These are phyloP conservation scores for Carassius carassius DNA, from an alignment of 2,113 vertebrate species.

Conservation along the genomic window DNA sequence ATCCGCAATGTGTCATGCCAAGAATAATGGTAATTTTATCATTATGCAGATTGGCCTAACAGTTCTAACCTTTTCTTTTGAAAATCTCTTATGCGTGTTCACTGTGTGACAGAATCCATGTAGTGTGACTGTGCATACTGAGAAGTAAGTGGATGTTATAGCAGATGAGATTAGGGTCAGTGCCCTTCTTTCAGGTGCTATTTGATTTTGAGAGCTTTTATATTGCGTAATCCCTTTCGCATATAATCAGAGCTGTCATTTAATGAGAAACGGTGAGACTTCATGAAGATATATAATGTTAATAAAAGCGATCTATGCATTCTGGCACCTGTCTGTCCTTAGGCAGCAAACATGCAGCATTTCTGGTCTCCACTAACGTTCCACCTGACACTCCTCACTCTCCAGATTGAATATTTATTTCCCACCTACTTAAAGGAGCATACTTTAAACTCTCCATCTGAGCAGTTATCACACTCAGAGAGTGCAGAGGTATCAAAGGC, in stretches of 20 bases:
- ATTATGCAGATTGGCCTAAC: conserved; percentile 12
- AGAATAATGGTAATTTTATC: not conserved
- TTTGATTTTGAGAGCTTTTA: conserved; percentile 51
- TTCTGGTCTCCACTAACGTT: not conserved
- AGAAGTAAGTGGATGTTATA: conserved; percentile 19
- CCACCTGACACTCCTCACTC: not conserved
- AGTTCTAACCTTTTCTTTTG: conserved; percentile 14
- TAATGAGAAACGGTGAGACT: conserved; percentile 31
- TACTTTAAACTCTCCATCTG: conserved; percentile 5
- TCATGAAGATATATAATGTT: conserved; percentile 35
- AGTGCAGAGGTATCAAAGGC: not conserved
- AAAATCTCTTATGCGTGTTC: conserved; percentile 29
- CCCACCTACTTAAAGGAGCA: conserved; percentile 18
- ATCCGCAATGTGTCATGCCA: not conserved
- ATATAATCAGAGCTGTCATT: conserved; percentile 20
- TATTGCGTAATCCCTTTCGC: conserved; percentile 13
- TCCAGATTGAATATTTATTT: conserved; percentile 34
- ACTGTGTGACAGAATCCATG: conserved; percentile 33
- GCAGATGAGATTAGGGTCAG: conserved; percentile 49
- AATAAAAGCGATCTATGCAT: conserved; percentile 34
- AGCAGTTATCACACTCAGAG: conserved; percentile 9
- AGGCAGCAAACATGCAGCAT: not conserved
- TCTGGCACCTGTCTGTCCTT: not conserved
- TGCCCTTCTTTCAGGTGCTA: conserved; percentile 25
- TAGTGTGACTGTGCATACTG: conserved; percentile 48